Evolutionary conservation across 2,797 vertebrate genomes (phyloP).

Genomic region (Myiothlypis coronata): DNA sequence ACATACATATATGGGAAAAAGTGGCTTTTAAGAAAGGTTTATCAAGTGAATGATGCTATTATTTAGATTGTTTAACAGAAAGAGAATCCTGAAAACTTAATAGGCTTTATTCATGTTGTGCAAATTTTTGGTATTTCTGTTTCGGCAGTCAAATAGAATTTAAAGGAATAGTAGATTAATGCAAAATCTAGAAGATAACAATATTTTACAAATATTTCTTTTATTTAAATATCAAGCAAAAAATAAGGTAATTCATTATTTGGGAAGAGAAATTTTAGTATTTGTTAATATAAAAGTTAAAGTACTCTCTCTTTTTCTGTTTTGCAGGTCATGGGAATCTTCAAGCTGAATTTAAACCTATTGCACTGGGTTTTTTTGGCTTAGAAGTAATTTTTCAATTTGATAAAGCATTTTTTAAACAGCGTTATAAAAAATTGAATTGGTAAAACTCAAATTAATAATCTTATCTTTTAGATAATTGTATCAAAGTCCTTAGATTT

Average conservation of each 20-base stretch:
- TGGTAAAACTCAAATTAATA: background rate
- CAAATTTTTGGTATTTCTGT: background rate
- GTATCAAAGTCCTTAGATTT: background rate
- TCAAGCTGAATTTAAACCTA: background rate
- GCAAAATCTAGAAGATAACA: background rate
- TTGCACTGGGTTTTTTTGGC: rapidly evolving
- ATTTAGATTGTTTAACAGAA: background rate
- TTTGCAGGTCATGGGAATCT: background rate
- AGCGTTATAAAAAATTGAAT: background rate
- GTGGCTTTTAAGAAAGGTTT: background rate
- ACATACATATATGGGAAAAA: background rate
- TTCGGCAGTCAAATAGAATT: background rate
- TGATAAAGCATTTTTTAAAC: background rate
- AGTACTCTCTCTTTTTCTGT: background rate
- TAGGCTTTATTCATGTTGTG: background rate
- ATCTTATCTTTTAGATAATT: background rate
- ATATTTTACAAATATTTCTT: background rate
- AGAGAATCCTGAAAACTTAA: background rate
- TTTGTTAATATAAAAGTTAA: background rate
- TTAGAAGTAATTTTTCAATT: background rate
- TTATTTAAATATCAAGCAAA: background rate
- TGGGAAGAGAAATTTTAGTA: background rate
- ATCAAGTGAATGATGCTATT: background rate
- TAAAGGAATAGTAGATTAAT: background rate
- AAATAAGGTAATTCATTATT: background rate